Conservation (phyloP, 2,113 vertebrate genomes). For the Sorex fumeus region DNA sequence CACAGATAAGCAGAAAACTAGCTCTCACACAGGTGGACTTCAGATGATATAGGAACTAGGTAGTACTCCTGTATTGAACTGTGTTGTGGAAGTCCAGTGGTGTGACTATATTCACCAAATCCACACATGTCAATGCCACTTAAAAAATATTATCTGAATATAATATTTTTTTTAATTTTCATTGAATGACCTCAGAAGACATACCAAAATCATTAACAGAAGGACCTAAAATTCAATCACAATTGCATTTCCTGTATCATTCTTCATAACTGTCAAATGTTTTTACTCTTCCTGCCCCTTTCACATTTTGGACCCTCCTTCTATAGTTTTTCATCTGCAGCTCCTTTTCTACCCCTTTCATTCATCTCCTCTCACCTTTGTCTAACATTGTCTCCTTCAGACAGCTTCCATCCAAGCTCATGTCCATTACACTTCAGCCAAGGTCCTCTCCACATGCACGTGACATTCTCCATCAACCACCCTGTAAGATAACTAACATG, state of each 20-base stretch:
- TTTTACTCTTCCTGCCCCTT: background rate
- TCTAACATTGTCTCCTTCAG: background rate
- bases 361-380: background rate
- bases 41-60: too few species aligned
- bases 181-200: background rate
- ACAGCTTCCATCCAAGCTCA: background rate
- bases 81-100: too few species aligned
- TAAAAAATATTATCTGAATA: too few species aligned
- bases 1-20: background rate
- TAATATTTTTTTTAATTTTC: background rate
- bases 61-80: too few species aligned
- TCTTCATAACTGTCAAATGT: background rate
- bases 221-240: background rate
- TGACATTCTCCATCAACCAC: background rate
- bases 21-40: background rate
- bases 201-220: background rate
- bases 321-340: background rate
- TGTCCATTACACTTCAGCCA: background rate
- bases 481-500: background rate
- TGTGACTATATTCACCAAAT: too few species aligned
- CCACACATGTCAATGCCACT: too few species aligned
- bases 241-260: background rate
- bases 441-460: background rate
- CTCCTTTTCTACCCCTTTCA: rapidly evolving
- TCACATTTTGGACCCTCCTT: background rate